phyloP scores from a whole-genome alignment of 1,140 invertebrate species.

The Drosophila tani region DNA sequence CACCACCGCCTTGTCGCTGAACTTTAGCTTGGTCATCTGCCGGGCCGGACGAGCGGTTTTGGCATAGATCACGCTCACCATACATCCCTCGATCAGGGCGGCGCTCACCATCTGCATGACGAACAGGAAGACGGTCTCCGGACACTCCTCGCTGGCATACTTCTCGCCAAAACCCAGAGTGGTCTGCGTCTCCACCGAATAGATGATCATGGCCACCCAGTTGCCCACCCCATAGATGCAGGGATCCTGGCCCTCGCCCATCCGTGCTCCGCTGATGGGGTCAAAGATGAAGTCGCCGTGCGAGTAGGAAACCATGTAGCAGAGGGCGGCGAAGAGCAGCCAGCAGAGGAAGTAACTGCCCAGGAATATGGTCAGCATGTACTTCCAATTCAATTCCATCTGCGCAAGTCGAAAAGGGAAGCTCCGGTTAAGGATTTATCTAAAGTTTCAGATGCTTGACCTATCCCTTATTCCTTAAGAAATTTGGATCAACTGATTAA shows the following conservation, averaged over 20 bases:
- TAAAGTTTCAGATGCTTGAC: no score
- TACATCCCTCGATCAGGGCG: conserved; percentile 86
- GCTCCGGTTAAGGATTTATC: background rate
- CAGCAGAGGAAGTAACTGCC: conserved; percentile 86
- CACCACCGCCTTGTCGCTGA: conserved; percentile 88
- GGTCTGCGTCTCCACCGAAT: conserved; percentile 88
- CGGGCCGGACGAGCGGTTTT: conserved; percentile 87
- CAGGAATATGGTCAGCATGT: conserved; percentile 86
- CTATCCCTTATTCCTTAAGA: no score
- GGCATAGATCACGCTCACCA: conserved; percentile 87
- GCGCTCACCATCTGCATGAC: conserved; percentile 87
- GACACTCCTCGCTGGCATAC: conserved; percentile 93
- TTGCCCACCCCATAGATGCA: conserved; percentile 86
- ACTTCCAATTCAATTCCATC: conserved; percentile 88
- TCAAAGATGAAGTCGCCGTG: conserved; percentile 85
- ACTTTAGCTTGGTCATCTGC: conserved; percentile 86
- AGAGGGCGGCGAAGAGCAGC: conserved; percentile 86
- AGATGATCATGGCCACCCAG: conserved; percentile 87
- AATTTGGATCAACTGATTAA: no score
- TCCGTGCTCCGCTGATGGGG: conserved; percentile 58
- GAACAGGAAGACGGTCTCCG: conserved; percentile 92
- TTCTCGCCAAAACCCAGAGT: conserved; percentile 90
- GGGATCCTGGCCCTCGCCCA: conserved; percentile 72
- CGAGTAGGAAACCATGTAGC: conserved; percentile 86
- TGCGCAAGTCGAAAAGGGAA: conserved; percentile 43